Base-by-base conservation (phyloP, 2,113 vertebrate species). In the Varanus salvator region DNA sequence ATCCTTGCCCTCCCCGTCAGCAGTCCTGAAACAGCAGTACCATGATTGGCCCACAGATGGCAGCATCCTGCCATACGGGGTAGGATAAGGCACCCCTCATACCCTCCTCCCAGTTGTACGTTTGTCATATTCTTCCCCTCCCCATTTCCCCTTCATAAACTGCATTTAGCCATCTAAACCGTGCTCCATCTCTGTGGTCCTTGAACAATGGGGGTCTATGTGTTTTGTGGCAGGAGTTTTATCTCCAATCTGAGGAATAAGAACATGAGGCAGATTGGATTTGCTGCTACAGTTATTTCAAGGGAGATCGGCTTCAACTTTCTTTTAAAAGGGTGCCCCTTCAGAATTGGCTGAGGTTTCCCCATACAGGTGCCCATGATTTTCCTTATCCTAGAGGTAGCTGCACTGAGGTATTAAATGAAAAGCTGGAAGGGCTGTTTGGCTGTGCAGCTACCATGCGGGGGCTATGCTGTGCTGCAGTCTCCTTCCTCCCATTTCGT, bases 101-200 rank as follows among this genome's bases (percentile, higher is more conserved):
- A 29, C 31, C n/a, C 31, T 84, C 19, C 48, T 19, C 76, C 82
- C 88, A 44, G 76, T 57, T 85, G 88, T 90, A 90, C 80, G 88
- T 90, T 90, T 85, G 64, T 85, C 88, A 90, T 85, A 80, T 66
- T 80, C n/a, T 64, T 72, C 44, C 69, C 68, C 84, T 8, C 14
- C 21, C 75, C 38, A 69, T 11, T 85, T 34, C 80, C 83, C 85
- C 87, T 72, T 78, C 90, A 91, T 91, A 91, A 90, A 91, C 74
- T 85, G 66, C 80, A 71, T 91, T 90, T 91, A 91, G 86, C 86
- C 90, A 88, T 84, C 87, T 80, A 57, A 90, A 85, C 80, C 21
- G 60, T 34, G 81, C 86, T 80, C 15, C 52, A 66, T 48, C 27
- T 90, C 88, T 34, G 60, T 88, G 34, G 25, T 84, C 74, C 69